Base-by-base conservation (phyloP, 1,140 invertebrate genomes). In the Lepidurus couesii region DNA sequence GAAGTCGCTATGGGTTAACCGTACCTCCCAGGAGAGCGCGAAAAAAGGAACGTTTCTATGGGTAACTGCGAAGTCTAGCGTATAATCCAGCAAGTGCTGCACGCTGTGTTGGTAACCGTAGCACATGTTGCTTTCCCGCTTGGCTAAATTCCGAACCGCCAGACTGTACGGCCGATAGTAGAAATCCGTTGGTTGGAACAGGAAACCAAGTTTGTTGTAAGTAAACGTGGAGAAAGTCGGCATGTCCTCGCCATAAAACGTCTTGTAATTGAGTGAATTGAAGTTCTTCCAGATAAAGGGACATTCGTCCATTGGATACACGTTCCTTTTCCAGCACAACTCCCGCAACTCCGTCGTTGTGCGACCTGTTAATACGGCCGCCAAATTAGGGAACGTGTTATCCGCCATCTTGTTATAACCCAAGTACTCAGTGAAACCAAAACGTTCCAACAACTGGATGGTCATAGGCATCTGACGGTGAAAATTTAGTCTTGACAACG, bases 401-500 rank as follows among this genome's bases (percentile, higher is more conserved):
- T 65, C 47, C 21, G 13, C 47, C 3, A 65, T 65, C 11, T 65
- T 65, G 1, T 65, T 65, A n/a, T 65, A 65, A 0, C 47, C 47
- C 13, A 65, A 13, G 10, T 65, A 65, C 21, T 65, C 9, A 11
- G 21, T 13, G 21, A 65, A 65, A 65, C 21, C 47, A 13, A 65
- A n/a, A 6, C 10, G 47, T n/a, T 65, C 47, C 7, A 90, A 82
- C 77, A 85, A 87, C 3, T 82, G 45, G 16, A 85, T 81, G 0
- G 88, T 89, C 73, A 83, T 81, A 2, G 86, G 86, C 84, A 90
- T 85, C 80, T 89, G 88, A 3, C 89, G 84, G 11, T 86, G 83
- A 77, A 89, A 87, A 83, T 90, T 90, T 26, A 88, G 82, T 26
- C 88, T 83, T 3, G 89, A 90, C 43, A 89, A 85, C 0, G 88